Evolutionary conservation across 23 tunicate genomes (phyloP).

Genomic region (Botrylloides violaceus): DNA sequence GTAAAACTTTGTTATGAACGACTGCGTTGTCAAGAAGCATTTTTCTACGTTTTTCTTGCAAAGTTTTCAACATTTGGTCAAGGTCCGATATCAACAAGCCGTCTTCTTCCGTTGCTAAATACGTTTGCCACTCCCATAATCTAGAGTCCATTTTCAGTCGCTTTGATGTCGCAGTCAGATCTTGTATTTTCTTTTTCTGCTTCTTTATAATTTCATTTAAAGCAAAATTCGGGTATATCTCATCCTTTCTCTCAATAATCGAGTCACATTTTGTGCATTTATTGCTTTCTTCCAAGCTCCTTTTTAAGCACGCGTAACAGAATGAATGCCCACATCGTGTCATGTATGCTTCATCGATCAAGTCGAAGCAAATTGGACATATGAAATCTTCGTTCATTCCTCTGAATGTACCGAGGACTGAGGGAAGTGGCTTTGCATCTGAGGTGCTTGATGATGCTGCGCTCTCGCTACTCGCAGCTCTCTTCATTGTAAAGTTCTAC

Average conservation of each 20-base stretch:
- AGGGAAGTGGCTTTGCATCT: slow-evolving; percentile 22
- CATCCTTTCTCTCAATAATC: slow-evolving; percentile 47
- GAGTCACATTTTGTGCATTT: slow-evolving; percentile 78
- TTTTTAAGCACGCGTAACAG: slow-evolving; percentile 53
- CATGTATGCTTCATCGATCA: slow-evolving; percentile 92
- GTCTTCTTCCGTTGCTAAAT: slow-evolving; percentile 49
- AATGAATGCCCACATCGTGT: slow-evolving; percentile 99
- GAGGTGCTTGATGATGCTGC: slow-evolving; percentile 9
- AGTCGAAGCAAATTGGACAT: slow-evolving; percentile 86
- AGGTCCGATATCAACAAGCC: slow-evolving; percentile 59
- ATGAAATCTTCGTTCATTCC: slow-evolving; percentile 54
- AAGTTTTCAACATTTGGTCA: slow-evolving; percentile 64
- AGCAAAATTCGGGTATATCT: slow-evolving; percentile 77
- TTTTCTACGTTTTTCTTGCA: slow-evolving; percentile 56
- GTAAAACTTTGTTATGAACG: slow-evolving; percentile 62
- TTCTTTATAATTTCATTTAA: slow-evolving; percentile 61
- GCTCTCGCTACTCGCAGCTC: slow-evolving; percentile 12
- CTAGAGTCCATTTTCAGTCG: slow-evolving; percentile 62
- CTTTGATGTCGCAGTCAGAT: slow-evolving; percentile 33
- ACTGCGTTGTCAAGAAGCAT: slow-evolving; percentile 58
- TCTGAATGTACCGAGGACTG: slow-evolving; percentile 43
- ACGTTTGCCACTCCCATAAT: slow-evolving; percentile 73
- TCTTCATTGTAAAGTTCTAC: not conserved
- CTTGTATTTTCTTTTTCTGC: slow-evolving; percentile 62
- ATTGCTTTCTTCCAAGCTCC: slow-evolving; percentile 46